phyloP scores from a whole-genome alignment of 2,797 vertebrate species.

The Phalanger gymnotis region DNA sequence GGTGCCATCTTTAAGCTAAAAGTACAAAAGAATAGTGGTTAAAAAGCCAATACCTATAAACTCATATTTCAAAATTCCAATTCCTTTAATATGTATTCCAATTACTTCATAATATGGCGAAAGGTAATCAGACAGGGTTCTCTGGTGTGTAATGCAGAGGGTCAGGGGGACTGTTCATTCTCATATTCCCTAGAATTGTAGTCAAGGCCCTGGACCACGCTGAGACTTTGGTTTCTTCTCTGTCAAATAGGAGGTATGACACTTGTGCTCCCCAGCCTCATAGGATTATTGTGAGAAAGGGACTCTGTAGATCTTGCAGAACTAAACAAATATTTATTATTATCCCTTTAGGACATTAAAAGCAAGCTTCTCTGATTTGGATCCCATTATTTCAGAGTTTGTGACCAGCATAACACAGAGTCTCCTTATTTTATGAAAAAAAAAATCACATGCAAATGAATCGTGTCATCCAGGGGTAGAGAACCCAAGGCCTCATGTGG shows the following conservation, averaged over 20 bases:
- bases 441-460: background rate
- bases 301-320: background rate
- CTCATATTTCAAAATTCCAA: background rate
- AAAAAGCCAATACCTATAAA: background rate
- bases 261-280: background rate
- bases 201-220: background rate
- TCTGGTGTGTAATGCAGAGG: background rate
- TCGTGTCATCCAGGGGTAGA: too few relatives aligned
- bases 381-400: background rate
- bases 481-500: too few relatives aligned
- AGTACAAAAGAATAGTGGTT: background rate
- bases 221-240: background rate
- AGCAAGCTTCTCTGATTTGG: fast-evolving
- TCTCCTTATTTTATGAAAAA: background rate
- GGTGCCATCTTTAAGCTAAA: background rate
- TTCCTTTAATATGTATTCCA: background rate
- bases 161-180: background rate
- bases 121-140: background rate
- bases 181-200: background rate
- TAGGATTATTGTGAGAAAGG: background rate
- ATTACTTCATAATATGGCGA: background rate
- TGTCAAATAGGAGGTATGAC: background rate
- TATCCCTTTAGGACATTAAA: background rate
- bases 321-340: background rate
- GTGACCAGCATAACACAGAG: background rate